Percentiles rank a stretch among this genome's conserved stretches.
Conservation (phyloP, 2,797 vertebrate species). For the Pipistrellus pipistrellus region DNA sequence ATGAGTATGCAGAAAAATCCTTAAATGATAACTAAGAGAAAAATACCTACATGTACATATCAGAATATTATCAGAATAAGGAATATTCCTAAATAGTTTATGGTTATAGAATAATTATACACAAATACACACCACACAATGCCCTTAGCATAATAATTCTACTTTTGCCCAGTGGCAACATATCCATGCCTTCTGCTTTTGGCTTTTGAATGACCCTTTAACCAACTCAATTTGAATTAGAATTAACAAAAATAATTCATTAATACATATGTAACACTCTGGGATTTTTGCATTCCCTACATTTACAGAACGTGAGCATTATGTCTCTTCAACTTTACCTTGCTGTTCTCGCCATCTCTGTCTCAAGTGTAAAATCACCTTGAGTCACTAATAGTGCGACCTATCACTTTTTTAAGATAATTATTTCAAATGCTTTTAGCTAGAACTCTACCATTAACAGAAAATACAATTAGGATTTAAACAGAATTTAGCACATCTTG, state of each 20-base stretch:
- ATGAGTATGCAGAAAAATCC: neutral
- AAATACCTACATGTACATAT: neutral
- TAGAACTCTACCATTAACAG: neutral
- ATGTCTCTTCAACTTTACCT: neutral
- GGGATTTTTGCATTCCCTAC: neutral
- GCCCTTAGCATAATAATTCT: neutral
- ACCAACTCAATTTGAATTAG: neutral
- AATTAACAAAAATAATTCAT: neutral
- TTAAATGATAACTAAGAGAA: neutral
- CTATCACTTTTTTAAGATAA: constrained; percentile 4
- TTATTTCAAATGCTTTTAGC: neutral
- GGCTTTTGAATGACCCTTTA: neutral
- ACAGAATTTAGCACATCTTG: neutral
- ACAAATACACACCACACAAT: neutral
- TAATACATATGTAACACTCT: neutral
- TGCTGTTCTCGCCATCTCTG: neutral
- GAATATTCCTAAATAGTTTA: neutral
- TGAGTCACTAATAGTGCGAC: neutral
- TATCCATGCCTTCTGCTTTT: neutral
- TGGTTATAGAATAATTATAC: neutral
- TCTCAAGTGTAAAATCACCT: neutral
- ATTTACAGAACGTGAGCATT: neutral
- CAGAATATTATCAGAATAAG: neutral
- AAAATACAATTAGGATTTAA: constrained; percentile 2
- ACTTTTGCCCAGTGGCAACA: neutral